Evolutionary conservation across 2,797 vertebrate genomes (phyloP).

Genomic region (Neosilurus mollespiculum): DNA sequence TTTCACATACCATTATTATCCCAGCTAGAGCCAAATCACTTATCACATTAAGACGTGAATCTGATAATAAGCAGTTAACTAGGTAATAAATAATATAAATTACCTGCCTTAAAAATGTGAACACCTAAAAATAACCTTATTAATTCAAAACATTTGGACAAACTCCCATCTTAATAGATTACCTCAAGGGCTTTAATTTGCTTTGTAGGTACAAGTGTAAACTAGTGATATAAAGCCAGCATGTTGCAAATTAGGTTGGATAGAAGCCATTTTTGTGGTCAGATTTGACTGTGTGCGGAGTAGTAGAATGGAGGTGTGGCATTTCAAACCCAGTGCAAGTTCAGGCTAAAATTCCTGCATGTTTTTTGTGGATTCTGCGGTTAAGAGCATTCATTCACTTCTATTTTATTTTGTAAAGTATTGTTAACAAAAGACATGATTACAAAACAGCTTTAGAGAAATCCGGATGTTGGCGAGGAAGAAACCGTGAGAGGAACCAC

Average conservation of each 20-base stretch:
- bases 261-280: neutral
- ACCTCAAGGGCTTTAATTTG: neutral
- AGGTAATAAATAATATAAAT: neutral
- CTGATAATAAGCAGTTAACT: neutral
- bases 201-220: neutral
- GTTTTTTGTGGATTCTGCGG: too few relatives aligned
- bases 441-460: neutral
- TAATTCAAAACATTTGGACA: neutral
- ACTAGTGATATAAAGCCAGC: neutral
- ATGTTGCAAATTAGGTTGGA: neutral
- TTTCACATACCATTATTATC: neutral
- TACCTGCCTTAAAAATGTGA: neutral
- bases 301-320: neutral
- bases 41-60: neutral
- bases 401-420: too few relatives aligned
- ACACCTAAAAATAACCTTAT: neutral
- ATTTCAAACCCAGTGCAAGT: neutral
- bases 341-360: neutral
- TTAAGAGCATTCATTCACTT: neutral
- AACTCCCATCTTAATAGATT: neutral
- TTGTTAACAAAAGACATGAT: neutral
- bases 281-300: neutral
- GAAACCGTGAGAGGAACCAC: neutral
- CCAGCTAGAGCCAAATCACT: neutral
- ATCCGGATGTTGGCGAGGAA: neutral